Percentiles rank a stretch among this genome's conserved stretches.
These are phyloP conservation scores for Baryphthengus martii DNA, from an alignment of 2,113 vertebrate genomes.

Conservation along the genomic window DNA sequence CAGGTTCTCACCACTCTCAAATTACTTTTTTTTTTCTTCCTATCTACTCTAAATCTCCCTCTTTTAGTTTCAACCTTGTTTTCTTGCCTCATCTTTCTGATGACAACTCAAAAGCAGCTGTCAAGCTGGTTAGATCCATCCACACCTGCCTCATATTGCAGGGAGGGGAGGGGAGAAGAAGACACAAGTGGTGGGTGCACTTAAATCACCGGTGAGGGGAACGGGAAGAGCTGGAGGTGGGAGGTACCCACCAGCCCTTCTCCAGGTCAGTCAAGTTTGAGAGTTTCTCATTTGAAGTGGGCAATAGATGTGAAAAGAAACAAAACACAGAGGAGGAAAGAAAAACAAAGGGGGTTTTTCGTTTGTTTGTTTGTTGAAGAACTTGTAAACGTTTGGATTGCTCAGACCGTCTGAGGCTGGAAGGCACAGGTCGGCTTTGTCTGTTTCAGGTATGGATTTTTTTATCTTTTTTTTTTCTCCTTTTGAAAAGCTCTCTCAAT, in stretches of 20 bases:
- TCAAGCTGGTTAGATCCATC: neutral
- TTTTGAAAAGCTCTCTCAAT: neutral
- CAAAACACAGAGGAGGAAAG: neutral
- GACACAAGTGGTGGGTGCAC: rapidly evolving
- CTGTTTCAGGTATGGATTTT: neutral
- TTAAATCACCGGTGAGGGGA: no score
- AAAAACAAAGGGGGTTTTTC: neutral
- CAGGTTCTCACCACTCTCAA: no score
- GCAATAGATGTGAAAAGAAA: neutral
- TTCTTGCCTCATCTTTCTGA: neutral
- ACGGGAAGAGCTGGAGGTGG: neutral
- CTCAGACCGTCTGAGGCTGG: neutral
- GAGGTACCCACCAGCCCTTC: neutral
- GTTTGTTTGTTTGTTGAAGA: neutral
- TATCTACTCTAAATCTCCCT: no score
- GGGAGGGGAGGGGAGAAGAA: no score
- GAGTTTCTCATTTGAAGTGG: neutral
- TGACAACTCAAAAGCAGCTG: neutral
- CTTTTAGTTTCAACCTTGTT: no score
- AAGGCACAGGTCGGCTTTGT: neutral
- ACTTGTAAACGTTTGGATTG: neutral
- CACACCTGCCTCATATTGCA: neutral
- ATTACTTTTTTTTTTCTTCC: no score
- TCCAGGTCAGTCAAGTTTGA: no score
- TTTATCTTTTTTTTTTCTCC: neutral